Evolutionary conservation across 1,140 invertebrate species (phyloP), one percentile per base, ranked within the genome.

Genomic region (Drosophila santomea): DNA sequence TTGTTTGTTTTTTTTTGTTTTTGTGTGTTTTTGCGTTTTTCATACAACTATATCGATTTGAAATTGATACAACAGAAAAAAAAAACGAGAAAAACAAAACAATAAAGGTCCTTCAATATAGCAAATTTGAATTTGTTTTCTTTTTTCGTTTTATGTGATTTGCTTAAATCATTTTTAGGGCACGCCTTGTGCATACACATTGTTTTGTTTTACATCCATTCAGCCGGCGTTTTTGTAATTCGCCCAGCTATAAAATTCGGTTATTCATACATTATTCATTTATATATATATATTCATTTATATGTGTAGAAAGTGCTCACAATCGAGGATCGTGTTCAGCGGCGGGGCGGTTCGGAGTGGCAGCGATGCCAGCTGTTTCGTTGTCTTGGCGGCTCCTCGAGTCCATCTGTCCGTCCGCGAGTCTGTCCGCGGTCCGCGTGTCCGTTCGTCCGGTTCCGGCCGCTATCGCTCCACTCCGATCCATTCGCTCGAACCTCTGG

Each of bases 181-280:
- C 51, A 74, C 72, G 63, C 39, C 60, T 58, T 74, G 51, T 64
- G 64, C 64, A 51, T 51, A 67, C 63, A 67, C 45, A 20, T 50
- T 54, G 15, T 43, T 64, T 68, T 64, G 35, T 39, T 63, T 43
- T 55, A 71, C 43, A 44, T 72, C 14, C 45, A 51, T 39, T 45
- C 39, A 28, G 45, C 23, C 2, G 48, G 38, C 41, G 39, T 15
- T 44, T 73, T 32, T 63, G 36, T 59, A 81, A 74, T 68, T 45
- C 52, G 64, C 59, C 56, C 74, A 75, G 63, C 55, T 52, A 71
- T 83, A 83, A 83, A 83, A 83, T 83, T 83, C 80, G 80, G 75
- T 83, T 83, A 83, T 83, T 75, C 78, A 63, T 72, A 44, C 58
- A 50, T 20, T 75, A 57, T 48, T 75, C 52, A 61, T 77, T 60